Base-by-base conservation (phyloP, 2,888 invertebrate genomes). In the Trichogramma evanescens region DNA sequence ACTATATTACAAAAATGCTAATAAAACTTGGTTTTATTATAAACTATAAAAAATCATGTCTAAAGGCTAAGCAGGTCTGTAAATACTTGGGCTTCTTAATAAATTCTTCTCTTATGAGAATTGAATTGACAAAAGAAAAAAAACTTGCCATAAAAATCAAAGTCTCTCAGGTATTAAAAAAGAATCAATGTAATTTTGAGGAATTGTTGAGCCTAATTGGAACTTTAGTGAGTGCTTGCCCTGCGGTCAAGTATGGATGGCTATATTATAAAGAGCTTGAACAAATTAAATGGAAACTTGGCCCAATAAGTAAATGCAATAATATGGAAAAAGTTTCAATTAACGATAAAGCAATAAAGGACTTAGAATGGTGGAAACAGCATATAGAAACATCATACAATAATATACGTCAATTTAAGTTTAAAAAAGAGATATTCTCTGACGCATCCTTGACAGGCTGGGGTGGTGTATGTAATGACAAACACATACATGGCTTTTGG, bases 11-110 rank as follows among this genome's bases (percentile, higher is more conserved):
- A 4, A 4, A 43, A 43, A 43, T 45, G n/a, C 40, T 57, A n/a
- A n/a, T n/a, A 10, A 10, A 26, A 26, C 42, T 57, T 45, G 57
- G 57, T 4, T 57, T 57, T 13, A 44, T 57, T 45, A 45, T 57
- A 1, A 57, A 57, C 40, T 40, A 8, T 5, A 9, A 51, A 46
- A 57, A 57, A 40, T 50, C 50, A 6, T 8, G n/a, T 4, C 5
- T 57, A 6, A 52, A 51, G 6, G n/a, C n/a, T n/a, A 40, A n/a
- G n/a, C n/a, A n/a, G n/a, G n/a, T 45, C 5, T 51, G 51, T 13
- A 44, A 57, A 57, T 44, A 50, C 41, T 39, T 57, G 2, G 57
- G 52, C 1, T 26, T 51, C 2, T 13, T 53, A 9, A 42, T 53
- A 9, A 13, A 43, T 3, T 53, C 53, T 1, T 4, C 42, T 5